These are phyloP conservation scores for Cetoscarus ocellatus DNA, from an alignment of 2,797 vertebrate species.

Conservation along the genomic window DNA sequence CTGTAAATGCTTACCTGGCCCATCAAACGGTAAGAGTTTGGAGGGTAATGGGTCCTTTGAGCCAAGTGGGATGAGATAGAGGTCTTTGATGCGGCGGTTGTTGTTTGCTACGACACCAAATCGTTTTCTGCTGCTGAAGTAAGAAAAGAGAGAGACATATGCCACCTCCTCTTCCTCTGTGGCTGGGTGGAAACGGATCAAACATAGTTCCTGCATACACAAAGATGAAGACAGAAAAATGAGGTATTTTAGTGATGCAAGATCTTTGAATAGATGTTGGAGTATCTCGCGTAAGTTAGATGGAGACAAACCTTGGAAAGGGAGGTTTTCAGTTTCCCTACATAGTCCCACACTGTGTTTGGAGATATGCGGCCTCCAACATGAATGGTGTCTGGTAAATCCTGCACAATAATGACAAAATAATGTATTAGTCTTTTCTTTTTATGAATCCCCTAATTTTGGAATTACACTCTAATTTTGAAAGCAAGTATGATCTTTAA, in stretches of 20 bases:
- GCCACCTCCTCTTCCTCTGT: conserved; percentile 99
- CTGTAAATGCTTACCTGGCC: conserved; percentile 93
- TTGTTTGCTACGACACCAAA: conserved; percentile 99
- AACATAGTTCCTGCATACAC: conserved; percentile 91
- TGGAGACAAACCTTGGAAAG: conserved; percentile 91
- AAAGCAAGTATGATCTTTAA: background rate
- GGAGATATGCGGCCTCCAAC: conserved; percentile 96
- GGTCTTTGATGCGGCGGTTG: conserved; percentile 98
- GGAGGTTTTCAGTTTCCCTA: conserved; percentile 97
- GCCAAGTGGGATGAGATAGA: conserved; percentile 98
- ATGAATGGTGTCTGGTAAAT: conserved; percentile 97
- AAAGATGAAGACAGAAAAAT: background rate
- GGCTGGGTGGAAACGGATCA: conserved; percentile 98
- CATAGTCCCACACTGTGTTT: conserved; percentile 98
- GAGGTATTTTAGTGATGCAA: background rate
- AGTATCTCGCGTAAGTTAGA: background rate
- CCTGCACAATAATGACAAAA: conserved; percentile 81
- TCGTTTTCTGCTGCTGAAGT: conserved; percentile 97
- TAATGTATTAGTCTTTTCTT: background rate
- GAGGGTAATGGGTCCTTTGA: conserved; percentile 96
- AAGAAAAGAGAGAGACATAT: conserved; percentile 98
- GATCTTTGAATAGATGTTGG: background rate
- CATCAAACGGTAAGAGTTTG: conserved; percentile 98
- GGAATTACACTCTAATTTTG: background rate
- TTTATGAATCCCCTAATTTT: background rate